Base-by-base conservation (phyloP, 2,113 vertebrate genomes). In the Cercocebus atys region DNA sequence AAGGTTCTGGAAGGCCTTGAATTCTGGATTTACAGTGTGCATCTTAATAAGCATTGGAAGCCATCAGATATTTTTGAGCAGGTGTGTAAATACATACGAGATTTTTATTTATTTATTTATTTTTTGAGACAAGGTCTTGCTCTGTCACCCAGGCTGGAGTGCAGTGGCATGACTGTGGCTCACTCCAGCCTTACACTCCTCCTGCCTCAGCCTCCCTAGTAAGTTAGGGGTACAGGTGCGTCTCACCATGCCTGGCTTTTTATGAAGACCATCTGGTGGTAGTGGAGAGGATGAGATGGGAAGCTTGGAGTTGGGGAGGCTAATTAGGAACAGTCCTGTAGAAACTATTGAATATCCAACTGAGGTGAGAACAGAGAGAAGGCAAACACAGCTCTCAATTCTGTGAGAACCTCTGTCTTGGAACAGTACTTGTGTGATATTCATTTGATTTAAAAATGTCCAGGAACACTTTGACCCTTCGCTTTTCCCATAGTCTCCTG, bases 401-500 rank as follows among this genome's bases (percentile, higher is more conserved):
- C 38, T 93, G 64, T 4, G 40, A 86, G 25, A 83, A 23, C 10
- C 22, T 57, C 79, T 87, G 11, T 73, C 47, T 94, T 50, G 35
- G 75, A 78, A 55, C 40, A 87, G n/a, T 66, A 73, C 93, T 89
- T 92, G 59, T 50, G 81, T 61, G 50, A 14, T 73, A 82, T 35
- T 45, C 27, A 68, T 76, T 92, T 84, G 78, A 90, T 50, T 95
- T 94, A 13, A 93, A 96, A 73, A 79, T 66, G 23, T 76, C 43
- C 1, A 7, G 82, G 40, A 84, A 89, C 30, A 59, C 35, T 66
- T 68, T n/a, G 18, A 45, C 16, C 10, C 75, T 83, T n/a, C 2
- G 13, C 45, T 79, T 90, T 81, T n/a, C 76, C 11, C 52, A 3
- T 1, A 35, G 45, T 84, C 57, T 93, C 32, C n/a, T 82, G 30